Conservation (phyloP, 2,113 vertebrate species). For the Caretta caretta region DNA sequence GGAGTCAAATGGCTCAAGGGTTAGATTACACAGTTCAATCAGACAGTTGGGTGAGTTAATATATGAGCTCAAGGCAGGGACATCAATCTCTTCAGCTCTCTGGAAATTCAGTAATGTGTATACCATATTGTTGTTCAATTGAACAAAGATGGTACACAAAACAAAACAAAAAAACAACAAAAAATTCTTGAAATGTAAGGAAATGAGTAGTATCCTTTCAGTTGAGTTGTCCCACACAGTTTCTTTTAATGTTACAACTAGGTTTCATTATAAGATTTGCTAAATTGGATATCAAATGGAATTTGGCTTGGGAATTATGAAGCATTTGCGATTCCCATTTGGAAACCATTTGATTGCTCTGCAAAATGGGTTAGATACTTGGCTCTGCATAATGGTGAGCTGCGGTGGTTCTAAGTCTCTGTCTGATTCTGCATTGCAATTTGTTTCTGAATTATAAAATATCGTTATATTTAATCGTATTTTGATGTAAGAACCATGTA, state of each 20-base stretch:
- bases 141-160: not conserved
- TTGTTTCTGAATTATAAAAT: not conserved
- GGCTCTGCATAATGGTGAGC: not conserved
- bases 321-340: not conserved
- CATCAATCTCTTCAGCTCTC: constrained; percentile 39
- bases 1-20: constrained; percentile 18
- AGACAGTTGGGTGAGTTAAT: constrained; percentile 52
- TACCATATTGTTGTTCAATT: not conserved
- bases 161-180: not conserved
- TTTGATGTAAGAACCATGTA: not conserved
- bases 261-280: not conserved
- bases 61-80: constrained; percentile 35
- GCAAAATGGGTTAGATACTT: not conserved
- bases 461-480: accelerated
- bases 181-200: not conserved
- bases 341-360: not conserved
- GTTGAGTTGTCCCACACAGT: not conserved
- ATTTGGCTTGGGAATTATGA: not conserved
- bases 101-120: not conserved
- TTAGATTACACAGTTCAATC: constrained; percentile 48
- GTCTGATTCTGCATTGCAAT: not conserved
- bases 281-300: not conserved
- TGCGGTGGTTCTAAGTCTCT: not conserved
- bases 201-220: not conserved
- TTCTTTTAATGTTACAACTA: not conserved